Conservation (phyloP, 2,113 vertebrate species). For the Haplochromis vanheusdeni region DNA sequence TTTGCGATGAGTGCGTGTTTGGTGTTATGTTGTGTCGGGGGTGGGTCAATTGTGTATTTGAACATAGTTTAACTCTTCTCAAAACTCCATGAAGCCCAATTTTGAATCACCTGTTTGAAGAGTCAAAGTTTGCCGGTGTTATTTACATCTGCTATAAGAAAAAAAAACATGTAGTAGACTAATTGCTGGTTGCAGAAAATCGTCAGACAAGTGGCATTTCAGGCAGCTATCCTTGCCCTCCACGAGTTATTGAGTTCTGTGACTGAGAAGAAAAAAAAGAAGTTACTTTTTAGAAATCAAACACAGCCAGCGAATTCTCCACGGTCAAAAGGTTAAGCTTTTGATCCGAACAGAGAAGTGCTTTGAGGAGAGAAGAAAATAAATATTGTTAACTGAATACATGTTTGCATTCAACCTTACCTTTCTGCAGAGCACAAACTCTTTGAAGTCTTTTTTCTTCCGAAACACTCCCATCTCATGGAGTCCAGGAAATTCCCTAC, state of each 20-base stretch:
- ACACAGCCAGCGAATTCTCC: conserved; percentile 47
- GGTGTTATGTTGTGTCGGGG: not conserved
- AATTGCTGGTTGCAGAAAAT: conserved; percentile 42
- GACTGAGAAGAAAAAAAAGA: not conserved
- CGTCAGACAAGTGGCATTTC: conserved; percentile 40
- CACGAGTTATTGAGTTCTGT: conserved; percentile 11
- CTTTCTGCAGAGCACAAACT: conserved; percentile 48
- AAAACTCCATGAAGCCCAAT: not conserved
- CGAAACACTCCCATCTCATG: conserved; percentile 65
- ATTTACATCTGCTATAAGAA: not conserved
- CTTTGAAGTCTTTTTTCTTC: conserved; percentile 70
- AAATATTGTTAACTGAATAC: conserved; percentile 66
- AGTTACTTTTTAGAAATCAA: conserved; percentile 35
- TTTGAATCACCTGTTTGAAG: not conserved
- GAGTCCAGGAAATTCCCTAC: conserved; percentile 61
- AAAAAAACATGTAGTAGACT: conserved; percentile 1
- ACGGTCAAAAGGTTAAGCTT: conserved; percentile 68
- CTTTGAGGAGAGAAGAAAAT: conserved; percentile 56
- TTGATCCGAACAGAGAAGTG: conserved; percentile 63
- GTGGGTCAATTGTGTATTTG: not conserved
- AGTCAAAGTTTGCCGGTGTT: not conserved
- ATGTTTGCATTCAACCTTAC: conserved; percentile 66
- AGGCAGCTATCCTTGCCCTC: conserved; percentile 13
- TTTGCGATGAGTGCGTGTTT: not conserved
- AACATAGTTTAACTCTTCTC: not conserved